Evolutionary conservation across 2,113 vertebrate species (phyloP).

Genomic region (Grammomys dolichurus): DNA sequence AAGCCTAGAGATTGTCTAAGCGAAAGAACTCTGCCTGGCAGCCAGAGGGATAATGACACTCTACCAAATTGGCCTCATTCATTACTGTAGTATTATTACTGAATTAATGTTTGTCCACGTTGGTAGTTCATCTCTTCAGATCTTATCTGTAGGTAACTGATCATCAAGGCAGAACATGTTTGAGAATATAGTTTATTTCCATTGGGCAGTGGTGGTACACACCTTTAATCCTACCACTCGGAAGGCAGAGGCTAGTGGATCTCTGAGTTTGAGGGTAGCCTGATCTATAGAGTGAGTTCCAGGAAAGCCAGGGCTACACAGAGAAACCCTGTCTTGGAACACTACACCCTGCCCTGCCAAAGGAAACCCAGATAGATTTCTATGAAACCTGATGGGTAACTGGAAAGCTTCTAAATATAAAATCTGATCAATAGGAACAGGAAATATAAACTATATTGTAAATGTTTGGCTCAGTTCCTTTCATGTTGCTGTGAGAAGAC

Average conservation of each 20-base stretch:
- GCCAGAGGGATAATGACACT: not conserved
- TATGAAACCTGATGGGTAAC: not conserved
- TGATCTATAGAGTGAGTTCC: not conserved
- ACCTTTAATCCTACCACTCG: not conserved
- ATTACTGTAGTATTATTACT: constrained; percentile 18
- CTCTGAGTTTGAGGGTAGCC: not conserved
- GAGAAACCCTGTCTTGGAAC: no score
- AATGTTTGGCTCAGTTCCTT: not conserved
- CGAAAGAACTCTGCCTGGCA: constrained; percentile 14
- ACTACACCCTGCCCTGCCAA: not conserved
- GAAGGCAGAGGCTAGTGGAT: not conserved
- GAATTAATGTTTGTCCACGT: constrained; percentile 30
- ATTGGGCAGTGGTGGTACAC: not conserved
- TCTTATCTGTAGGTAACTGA: constrained; percentile 27
- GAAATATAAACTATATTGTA: not conserved
- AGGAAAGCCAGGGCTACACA: no score
- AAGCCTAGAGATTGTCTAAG: not conserved
- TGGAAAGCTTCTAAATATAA: constrained; percentile 32
- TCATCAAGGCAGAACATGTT: not conserved
- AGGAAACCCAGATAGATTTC: not conserved
- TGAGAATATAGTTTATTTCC: constrained; percentile 6
- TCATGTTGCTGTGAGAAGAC: not conserved
- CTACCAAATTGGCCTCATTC: not conserved
- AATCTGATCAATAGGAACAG: constrained; percentile 41
- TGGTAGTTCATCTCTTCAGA: constrained; percentile 10